phyloP scores from a whole-genome alignment of 2,113 vertebrate genomes.

The Donacobius atricapilla region DNA sequence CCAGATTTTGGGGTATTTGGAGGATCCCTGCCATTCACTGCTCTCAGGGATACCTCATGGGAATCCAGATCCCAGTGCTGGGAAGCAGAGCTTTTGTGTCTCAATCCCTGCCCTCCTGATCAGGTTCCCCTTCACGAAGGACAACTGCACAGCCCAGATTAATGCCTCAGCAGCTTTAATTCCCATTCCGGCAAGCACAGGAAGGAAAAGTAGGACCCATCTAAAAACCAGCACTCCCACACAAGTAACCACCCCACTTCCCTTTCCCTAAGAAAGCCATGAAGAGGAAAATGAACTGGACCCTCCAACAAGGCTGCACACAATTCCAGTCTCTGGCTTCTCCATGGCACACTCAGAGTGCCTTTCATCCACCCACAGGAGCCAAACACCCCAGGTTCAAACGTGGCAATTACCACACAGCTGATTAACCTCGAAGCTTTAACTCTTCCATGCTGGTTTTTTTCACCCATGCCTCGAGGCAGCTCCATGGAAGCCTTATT shows the following conservation, averaged over 20 bases:
- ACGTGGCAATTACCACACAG: background rate
- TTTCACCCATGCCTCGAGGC: background rate
- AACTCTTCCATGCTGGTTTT: background rate
- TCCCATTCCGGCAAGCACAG: background rate
- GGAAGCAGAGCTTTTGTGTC: background rate
- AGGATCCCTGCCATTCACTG: background rate
- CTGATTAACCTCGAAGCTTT: background rate
- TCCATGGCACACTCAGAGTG: background rate
- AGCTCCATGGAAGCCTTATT: background rate
- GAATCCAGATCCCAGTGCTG: fast-evolving
- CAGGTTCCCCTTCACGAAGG: background rate
- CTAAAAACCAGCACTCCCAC: background rate
- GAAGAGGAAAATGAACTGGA: background rate
- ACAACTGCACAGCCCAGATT: background rate
- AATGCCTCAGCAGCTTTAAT: background rate
- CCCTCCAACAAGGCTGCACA: background rate
- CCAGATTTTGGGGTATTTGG: background rate
- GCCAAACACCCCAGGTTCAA: background rate
- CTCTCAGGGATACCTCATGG: background rate
- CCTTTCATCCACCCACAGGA: background rate
- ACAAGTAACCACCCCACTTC: background rate
- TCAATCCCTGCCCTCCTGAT: background rate
- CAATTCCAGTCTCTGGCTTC: background rate
- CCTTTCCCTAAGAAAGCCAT: background rate
- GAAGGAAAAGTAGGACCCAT: background rate